Base-by-base conservation (phyloP, 2,888 invertebrate genomes). In the Sinelater perroti region DNA sequence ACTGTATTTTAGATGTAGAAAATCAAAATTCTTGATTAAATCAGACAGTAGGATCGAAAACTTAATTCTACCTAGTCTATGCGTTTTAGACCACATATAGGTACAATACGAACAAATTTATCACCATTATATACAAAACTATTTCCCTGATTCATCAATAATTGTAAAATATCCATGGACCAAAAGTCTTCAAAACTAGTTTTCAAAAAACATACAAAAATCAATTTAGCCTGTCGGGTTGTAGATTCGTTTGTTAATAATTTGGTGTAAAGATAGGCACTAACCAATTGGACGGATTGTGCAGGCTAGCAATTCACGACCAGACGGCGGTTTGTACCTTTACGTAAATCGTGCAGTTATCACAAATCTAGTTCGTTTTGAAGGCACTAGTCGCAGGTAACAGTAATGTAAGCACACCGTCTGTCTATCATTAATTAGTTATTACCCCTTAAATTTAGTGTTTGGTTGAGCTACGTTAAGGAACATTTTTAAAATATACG, bases 251-350 rank as follows among this genome's bases (percentile, higher is more conserved):
- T 51, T 51, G 51, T 24, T 13, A 33, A 16, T 17, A 7, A n/a
- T 55, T 30, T 26, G 30, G 33, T 33, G 30, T 3, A 40, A 55
- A 45, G 28, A 46, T 53, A 67, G 63, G 67, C 68, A 69, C 69
- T 68, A 68, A 69, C 68, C 65, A 66, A 64, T 47, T 69, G 68
- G 68, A 69, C 69, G 68, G 68, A 67, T 61, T 57, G 61, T 61
- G 61, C 63, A 65, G 54, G 58, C 61, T 62, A 54, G 42, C 30
- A 26, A 44, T 56, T 49, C 24, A 8, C 33, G 46, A 58, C 49
- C 50, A 54, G 54, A 54, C 49, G 53, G 52, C 17, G 52, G 28
- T 57, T 52, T 46, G 38, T 52, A 51, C 45, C 44, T 36, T 36
- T 49, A 49, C 30, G 35, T 40, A 20, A 56, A 31, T 21, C 28